Base-by-base conservation (phyloP, 2,888 invertebrate species). In the Pollenia angustigena region DNA sequence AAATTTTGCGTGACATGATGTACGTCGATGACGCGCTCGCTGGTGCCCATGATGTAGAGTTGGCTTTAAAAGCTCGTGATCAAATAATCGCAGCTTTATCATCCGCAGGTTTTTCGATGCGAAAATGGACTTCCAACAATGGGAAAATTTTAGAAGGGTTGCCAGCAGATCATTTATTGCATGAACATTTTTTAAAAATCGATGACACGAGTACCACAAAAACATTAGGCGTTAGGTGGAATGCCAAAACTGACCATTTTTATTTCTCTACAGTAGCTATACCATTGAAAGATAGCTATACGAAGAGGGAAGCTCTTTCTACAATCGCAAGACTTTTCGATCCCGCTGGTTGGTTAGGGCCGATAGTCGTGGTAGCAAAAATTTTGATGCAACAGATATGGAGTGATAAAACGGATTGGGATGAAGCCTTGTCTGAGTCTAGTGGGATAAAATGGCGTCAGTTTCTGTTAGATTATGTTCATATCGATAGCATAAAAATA, bases 11-110 rank as follows among this genome's bases (percentile, higher is more conserved):
- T 32, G 6, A 32, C 32, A 32, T 32, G 32, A 32, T 54, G 54
- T 84, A 88, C n/a, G 85, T 87, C 1, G 84, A 88, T 18, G 85
- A 88, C 44, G 75, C 60, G 3, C 50, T 88, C 0, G 76, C 75
- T 1, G 87, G 85, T 11, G 69, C 80, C 0, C 85, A 88, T 71
- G 75, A 83, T 12, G n/a, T 87, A 14, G n/a, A 44, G 0, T 76
- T 52, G 3, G 79, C 87, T 0, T 46, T 83, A 8, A 14, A 75
- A 60, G 40, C 72, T 10, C 79, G 76, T 32, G 6, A 52, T 18
- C 56, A 84, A 42, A 12, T 88, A 4, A 78, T 66, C 11, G 8
- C 4, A 4, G 87, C 85, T 1, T 64, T 85, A 18, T 46, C 72
- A 14, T 50, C 60, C 42, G 69, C 72, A 23, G 42, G 52, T 23